These are phyloP conservation scores for Clarias pachynema DNA, from an alignment of 2,797 vertebrate genomes.

Conservation along the genomic window DNA sequence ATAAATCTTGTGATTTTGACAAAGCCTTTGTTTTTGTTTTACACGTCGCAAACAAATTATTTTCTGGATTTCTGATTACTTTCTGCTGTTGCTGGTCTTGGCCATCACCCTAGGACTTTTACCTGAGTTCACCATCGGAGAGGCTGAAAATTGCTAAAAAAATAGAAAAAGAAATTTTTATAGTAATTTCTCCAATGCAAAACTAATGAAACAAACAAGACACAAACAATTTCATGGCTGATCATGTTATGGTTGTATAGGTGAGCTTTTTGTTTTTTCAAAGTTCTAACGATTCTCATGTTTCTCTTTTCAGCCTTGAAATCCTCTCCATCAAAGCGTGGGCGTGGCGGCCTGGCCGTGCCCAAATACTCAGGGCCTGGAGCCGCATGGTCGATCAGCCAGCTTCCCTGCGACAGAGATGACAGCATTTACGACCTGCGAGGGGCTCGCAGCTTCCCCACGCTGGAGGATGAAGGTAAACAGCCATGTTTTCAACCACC, in stretches of 20 bases:
- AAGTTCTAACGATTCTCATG: background rate
- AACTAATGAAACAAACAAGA: constrained; percentile 4
- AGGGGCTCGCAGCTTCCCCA: constrained; percentile 92
- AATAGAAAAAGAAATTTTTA: background rate
- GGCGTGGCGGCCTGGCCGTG: constrained; percentile 85
- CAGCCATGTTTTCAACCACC: background rate
- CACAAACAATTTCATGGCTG: background rate
- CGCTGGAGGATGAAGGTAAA: constrained; percentile 91
- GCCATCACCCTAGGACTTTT: too few relatives aligned
- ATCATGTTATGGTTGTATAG: background rate
- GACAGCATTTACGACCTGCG: constrained; percentile 90
- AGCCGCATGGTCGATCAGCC: constrained; percentile 90
- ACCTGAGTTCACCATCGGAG: background rate
- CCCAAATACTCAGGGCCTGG: constrained; percentile 84
- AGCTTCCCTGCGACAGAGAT: constrained; percentile 87
- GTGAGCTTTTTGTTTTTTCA: background rate
- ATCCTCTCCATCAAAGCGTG: constrained; percentile 96
- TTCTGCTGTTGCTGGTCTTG: background rate
- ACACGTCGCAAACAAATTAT: background rate
- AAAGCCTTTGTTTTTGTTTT: background rate
- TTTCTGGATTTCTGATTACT: background rate
- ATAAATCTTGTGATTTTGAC: background rate
- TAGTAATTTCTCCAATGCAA: background rate
- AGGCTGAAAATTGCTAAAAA: background rate
- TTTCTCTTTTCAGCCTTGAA: constrained; percentile 81